Base-by-base conservation (phyloP, 1,140 invertebrate genomes). In the Muscidifurax raptorellus region DNA sequence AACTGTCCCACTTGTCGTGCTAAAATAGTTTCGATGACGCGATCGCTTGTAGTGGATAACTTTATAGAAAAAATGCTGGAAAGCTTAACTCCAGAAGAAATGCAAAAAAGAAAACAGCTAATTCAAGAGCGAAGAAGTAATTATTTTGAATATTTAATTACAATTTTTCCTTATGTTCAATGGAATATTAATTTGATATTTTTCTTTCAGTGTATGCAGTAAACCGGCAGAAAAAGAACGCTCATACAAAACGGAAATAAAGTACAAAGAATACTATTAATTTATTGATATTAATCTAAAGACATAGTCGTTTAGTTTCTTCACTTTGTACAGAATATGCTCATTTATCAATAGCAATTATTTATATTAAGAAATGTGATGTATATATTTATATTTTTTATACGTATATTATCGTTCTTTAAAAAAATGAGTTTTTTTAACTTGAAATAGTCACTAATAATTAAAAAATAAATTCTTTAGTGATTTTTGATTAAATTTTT, bases 1-100 rank as follows among this genome's bases (percentile, higher is more conserved):
- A 40, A 40, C 36, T 97, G 97, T 91, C 96, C 97, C 0, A 94
- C 96, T 74, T 97, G 97, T 90, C 94, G 95, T 81, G 69, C 92
- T 28, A 82, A 84, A 30, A 94, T 95, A 81, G 88, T 86, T 25
- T 91, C 94, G 0, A 93, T 95, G 89, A 94, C 92, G 85, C 93
- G 90, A 80, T 94, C 94, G 27, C 89, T 95, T 82, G 94, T 94
- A 10, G 84, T 95, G 66, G 94, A 95, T 87, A 94, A 94, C 81
- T 94, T 95, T 83, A 95, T 95, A 79, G 95, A 96, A 13, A 94
- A 94, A 89, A 95, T 96, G 94, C 92, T 96, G 9, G 93, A 94
- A 59, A 95, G 93, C 84, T 90, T 95, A n/a, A 91, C 94, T 25
- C 89, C 89, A 7, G 92, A 94, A 47, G 89, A 93, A 87, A 94